Evolutionary conservation across 2,888 invertebrate genomes (phyloP).

Genomic region (Toxonevra muliebris): DNA sequence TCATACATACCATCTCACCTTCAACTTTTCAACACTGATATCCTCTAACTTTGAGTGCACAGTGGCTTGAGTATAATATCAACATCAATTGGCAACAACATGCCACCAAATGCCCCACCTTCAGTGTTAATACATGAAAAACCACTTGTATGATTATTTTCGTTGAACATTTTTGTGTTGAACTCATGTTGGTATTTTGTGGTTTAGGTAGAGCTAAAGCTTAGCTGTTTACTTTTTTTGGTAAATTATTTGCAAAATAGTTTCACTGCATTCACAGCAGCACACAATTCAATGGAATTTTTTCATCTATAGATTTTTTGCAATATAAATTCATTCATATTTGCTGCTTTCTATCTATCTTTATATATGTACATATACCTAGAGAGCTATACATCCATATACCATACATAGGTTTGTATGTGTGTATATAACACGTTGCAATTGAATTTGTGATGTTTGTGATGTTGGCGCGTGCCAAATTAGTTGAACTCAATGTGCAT

Average conservation of each 20-base stretch:
- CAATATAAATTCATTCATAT: not conserved
- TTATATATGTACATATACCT: too few species aligned
- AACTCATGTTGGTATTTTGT: slow-evolving; percentile 11
- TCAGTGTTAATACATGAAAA: slow-evolving; percentile 27
- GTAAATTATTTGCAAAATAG: too few species aligned
- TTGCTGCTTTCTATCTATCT: too few species aligned
- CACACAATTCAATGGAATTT: not conserved
- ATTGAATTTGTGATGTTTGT: slow-evolving; percentile 23
- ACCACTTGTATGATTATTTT: slow-evolving; percentile 57
- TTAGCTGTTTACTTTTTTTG: too few species aligned
- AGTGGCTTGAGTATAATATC: not conserved
- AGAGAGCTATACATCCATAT: too few species aligned
- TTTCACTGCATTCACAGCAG: too few species aligned
- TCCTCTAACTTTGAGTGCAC: too few species aligned
- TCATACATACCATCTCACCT: not conserved
- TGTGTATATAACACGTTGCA: not conserved
- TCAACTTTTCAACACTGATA: too few species aligned
- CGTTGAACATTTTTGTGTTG: slow-evolving; percentile 8
- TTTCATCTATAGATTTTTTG: not conserved
- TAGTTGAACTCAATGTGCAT: slow-evolving; percentile 8
- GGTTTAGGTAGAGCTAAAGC: slow-evolving; percentile 12
- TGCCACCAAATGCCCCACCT: slow-evolving; percentile 4
- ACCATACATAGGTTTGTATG: too few species aligned
- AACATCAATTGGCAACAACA: slow-evolving; percentile 8
- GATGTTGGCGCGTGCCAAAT: slow-evolving; percentile 33